These are phyloP conservation scores for Tetragonula carbonaria DNA, from an alignment of 2,888 invertebrate species.

Conservation along the genomic window DNA sequence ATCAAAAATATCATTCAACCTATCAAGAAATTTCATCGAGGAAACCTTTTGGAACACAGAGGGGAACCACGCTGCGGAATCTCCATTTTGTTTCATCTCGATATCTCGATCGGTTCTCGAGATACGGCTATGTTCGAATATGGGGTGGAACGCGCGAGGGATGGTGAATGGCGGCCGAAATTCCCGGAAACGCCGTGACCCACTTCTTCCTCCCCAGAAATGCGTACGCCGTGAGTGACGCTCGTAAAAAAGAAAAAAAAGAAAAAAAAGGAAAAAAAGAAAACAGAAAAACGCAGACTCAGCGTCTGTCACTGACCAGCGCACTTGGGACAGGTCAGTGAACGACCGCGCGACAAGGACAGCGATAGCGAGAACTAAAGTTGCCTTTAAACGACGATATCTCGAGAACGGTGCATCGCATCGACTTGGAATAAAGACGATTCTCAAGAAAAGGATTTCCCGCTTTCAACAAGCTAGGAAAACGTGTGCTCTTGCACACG, in stretches of 20 bases:
- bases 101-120: neutral
- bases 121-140: neutral
- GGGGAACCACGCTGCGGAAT: neutral
- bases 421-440: neutral
- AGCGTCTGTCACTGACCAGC: slow-evolving; percentile 8
- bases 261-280: too few relatives aligned
- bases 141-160: neutral
- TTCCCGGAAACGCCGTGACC: slow-evolving; percentile 16
- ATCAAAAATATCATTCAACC: too few relatives aligned
- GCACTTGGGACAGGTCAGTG: neutral
- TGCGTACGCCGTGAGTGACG: slow-evolving; percentile 2
- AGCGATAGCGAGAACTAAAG: neutral
- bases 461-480: neutral
- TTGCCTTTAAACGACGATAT: neutral
- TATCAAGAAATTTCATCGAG: neutral
- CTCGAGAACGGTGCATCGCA: slow-evolving; percentile 4
- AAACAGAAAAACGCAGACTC: neutral
- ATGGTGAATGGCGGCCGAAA: slow-evolving; percentile 13
- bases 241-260: neutral
- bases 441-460: neutral
- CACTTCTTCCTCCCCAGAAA: neutral
- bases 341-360: neutral
- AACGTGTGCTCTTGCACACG: too few relatives aligned
- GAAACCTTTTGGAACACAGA: neutral
- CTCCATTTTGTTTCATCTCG: neutral